Evolutionary conservation across 2,113 vertebrate genomes (phyloP), one percentile per base, ranked within the genome.

Genomic region (Ploceus nigricollis): DNA sequence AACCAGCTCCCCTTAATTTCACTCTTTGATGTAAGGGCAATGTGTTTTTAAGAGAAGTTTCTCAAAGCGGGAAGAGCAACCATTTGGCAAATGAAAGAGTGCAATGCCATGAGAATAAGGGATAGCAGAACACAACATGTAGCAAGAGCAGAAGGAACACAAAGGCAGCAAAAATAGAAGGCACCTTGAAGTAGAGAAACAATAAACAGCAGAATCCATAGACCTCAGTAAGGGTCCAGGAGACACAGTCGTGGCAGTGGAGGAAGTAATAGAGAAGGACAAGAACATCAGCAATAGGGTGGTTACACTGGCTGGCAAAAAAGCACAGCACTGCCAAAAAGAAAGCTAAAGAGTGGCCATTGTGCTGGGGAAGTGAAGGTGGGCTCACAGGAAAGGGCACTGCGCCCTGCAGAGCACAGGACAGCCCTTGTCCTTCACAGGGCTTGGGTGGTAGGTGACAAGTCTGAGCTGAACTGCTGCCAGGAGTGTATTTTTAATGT

Each of bases 71-170:
- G 23, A 84, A 93, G 53, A 91, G 72, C 31, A 82, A 40, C 90
- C 76, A 75, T 96, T 87, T 68, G 69, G 82, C 72, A 92, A 61
- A 71, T 90, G 80, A 95, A 96, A 96, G 80, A 89, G 30, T 83
- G 44, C n/a, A 54, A 24, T 8, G 47, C n/a, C 0, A 0, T 89
- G 80, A 95, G 82, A 96, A 90, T 44, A 83, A 93, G 86, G 68
- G 60, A 94, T 47, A 19, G 23, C 54, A 80, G 63, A 82, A 70
- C 44, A 85, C 39, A 80, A 63, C 0, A 1, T 39, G 25, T 37
- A 81, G 88, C 1, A 3, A 90, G 37, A 93, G 57, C 53, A 88
- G 47, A 93, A 51, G 21, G 18, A 92, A 64, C 42, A 92, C 47
- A 90, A 92, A 83, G 31, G 37, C 9, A 88, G 40, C 14, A 80